Evolutionary conservation across 2,797 vertebrate genomes (phyloP), one percentile per base, ranked within the genome.

Genomic region (Propithecus perrieri): DNA sequence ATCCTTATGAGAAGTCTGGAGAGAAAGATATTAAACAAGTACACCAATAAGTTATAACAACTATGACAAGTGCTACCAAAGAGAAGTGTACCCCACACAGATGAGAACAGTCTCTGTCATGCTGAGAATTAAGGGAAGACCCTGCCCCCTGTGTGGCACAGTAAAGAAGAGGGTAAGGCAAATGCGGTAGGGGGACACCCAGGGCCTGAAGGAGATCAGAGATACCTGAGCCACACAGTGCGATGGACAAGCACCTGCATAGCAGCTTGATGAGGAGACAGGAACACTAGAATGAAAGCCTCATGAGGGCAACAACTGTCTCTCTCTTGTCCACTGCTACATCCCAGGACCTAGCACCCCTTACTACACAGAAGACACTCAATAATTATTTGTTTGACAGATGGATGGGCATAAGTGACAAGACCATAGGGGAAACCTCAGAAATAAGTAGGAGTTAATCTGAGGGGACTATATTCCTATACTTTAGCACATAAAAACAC

Each of bases 11-110:
- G 53, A n/a, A 59, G 33, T 76, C 14, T 69, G 74, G 72, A 59
- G 14, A 81, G 41, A 87, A 95, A 91, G 48, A 65, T 53, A 76
- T 63, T 92, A 90, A 94, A 85, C 48, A 91, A 72, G 48, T 35
- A 38, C 7, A 92, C 4, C 59, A 41, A n/a, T 57, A 91, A 79
- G 43, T 90, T 53, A 72, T 57, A 38, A 57, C 38, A 79, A 38
- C 41, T 71, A 35, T 84, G 50, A 80, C 14, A 75, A 87, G 30
- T 53, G 24, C 53, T 81, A 78, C n/a, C 41, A 41, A 48, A 48
- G 18, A 74, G 35, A 80, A 63, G 57, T 63, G 4, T 43, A 43
- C n/a, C 35, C 11, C 48, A 20, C 11, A 85, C 10, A 46, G 61
- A 69, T 38, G 28, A 92, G 5, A 96, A 20, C 35, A 30, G 38